Evolutionary conservation across 2,113 vertebrate genomes (phyloP).

Genomic region (Vimba vimba): DNA sequence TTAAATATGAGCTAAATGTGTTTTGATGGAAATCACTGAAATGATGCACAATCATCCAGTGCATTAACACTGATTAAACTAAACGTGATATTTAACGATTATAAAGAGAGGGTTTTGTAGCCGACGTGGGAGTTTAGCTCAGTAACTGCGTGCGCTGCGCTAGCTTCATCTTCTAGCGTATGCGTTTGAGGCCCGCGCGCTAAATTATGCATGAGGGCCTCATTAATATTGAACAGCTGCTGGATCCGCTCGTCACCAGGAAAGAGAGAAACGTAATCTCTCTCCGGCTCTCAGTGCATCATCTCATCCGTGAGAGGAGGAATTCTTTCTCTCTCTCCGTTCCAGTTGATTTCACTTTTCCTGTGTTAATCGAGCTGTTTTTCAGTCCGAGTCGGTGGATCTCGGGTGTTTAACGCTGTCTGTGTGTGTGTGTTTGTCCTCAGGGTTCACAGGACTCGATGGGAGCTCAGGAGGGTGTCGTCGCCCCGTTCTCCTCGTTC

Average conservation of each 20-base stretch:
- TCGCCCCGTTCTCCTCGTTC: slow-evolving; percentile 77
- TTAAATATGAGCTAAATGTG: neutral
- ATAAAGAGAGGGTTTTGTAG: neutral
- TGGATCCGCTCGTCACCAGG: slow-evolving; percentile 57
- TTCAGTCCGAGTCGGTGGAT: slow-evolving; percentile 21
- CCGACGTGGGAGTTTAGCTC: neutral
- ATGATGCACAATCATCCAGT: neutral
- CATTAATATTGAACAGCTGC: slow-evolving; percentile 77
- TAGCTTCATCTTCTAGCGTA: neutral
- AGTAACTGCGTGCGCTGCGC: neutral
- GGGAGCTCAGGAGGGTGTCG: slow-evolving; percentile 77
- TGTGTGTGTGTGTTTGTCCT: slow-evolving; percentile 5
- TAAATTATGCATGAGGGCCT: slow-evolving; percentile 76
- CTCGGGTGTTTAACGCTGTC: slow-evolving; percentile 31
- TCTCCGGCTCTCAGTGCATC: slow-evolving; percentile 42
- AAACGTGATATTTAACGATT: neutral
- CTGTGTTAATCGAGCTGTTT: slow-evolving; percentile 34
- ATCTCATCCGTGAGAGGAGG: slow-evolving; percentile 28
- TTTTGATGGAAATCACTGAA: neutral
- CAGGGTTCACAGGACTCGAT: slow-evolving; percentile 80
- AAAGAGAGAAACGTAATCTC: slow-evolving; percentile 67
- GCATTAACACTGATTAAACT: neutral
- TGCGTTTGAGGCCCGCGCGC: slow-evolving; percentile 68
- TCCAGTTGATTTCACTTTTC: slow-evolving; percentile 12
- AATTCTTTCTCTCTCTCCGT: slow-evolving; percentile 20